Percentiles rank a stretch among this genome's conserved stretches.
These are phyloP conservation scores for Sycophaga agraensis DNA, from an alignment of 1,140 invertebrate genomes.

Conservation along the genomic window DNA sequence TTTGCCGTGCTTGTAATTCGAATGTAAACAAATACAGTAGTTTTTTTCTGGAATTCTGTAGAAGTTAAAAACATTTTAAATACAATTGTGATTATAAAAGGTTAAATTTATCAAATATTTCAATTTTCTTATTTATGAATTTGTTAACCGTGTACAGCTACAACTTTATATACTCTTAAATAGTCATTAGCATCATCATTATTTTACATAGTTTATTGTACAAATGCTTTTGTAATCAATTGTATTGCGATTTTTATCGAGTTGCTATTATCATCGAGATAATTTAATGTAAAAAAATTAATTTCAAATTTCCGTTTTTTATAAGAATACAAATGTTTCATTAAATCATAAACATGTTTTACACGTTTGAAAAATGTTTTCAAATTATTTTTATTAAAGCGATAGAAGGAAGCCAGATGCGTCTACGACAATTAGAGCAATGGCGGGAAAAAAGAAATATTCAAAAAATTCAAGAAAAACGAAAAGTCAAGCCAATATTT, in stretches of 20 bases:
- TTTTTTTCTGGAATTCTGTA: no score
- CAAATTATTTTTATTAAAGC: background rate
- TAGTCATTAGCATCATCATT: no score
- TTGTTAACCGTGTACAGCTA: no score
- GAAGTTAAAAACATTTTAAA: no score
- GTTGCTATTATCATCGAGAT: background rate
- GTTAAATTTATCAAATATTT: no score
- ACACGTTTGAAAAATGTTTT: background rate
- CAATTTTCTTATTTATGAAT: no score
- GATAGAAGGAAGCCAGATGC: background rate
- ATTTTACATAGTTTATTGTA: no score
- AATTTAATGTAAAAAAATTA: background rate
- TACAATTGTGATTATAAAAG: no score
- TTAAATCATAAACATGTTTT: background rate
- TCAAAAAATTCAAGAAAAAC: conserved; percentile 37
- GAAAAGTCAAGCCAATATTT: conserved; percentile 46
- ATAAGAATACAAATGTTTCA: background rate
- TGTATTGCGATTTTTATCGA: background rate
- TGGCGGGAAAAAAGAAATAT: conserved; percentile 45
- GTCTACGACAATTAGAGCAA: conserved; percentile 36
- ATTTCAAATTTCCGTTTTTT: background rate
- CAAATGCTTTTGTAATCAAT: no score
- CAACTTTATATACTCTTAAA: no score
- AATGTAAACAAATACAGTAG: no score
- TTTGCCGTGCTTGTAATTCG: no score